Evolutionary conservation across 2,113 vertebrate genomes (phyloP).

Genomic region (Hippocampus barbouri): DNA sequence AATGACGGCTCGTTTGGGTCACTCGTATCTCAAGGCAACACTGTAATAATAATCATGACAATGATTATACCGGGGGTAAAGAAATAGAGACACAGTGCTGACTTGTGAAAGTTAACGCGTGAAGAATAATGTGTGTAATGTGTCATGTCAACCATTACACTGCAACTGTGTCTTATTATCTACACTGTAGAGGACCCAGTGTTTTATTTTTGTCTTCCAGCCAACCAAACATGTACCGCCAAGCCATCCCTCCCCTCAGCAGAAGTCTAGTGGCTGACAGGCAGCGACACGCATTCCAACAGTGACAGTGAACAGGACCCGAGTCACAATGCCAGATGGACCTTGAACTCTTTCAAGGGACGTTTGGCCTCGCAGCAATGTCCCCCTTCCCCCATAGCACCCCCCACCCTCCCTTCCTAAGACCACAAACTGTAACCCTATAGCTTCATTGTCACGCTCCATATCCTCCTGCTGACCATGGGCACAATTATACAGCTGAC

Average conservation of each 20-base stretch:
- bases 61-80: too few relatives aligned
- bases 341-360: constrained; percentile 62
- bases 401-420: constrained; percentile 22
- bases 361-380: constrained; percentile 50
- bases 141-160: not conserved
- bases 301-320: constrained; percentile 51
- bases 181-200: not conserved
- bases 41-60: too few relatives aligned
- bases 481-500: constrained; percentile 74
- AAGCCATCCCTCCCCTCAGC: constrained; percentile 4
- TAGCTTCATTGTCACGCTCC: constrained; percentile 70
- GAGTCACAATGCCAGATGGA: constrained; percentile 48
- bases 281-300: constrained; percentile 47
- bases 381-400: constrained; percentile 15
- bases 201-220: constrained; percentile 11
- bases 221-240: constrained; percentile 15
- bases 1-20: too few relatives aligned
- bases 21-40: too few relatives aligned
- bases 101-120: not conserved
- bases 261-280: constrained; percentile 21
- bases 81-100: not conserved
- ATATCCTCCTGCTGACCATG: constrained; percentile 69
- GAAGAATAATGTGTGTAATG: not conserved
- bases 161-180: constrained; percentile 5
- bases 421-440: constrained; percentile 68